These are phyloP conservation scores for Ophthalmolycus amberensis DNA, from an alignment of 2,113 vertebrate species.

Conservation along the genomic window DNA sequence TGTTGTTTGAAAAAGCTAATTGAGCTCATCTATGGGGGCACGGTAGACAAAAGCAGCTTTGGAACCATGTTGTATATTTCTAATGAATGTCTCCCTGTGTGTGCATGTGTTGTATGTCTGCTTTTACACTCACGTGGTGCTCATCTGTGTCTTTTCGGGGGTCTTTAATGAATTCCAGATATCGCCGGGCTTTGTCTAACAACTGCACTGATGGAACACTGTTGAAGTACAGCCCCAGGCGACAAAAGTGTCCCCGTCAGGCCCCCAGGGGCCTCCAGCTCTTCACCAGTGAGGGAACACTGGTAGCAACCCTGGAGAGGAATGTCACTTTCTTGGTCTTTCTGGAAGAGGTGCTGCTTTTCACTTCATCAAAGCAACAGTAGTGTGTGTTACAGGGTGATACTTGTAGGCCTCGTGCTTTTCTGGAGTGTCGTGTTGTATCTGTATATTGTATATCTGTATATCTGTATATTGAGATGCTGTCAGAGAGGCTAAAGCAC, in stretches of 20 bases:
- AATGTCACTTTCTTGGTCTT: constrained; percentile 93
- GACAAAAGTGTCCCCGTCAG: constrained; percentile 89
- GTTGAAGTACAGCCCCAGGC: constrained; percentile 88
- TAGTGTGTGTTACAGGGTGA: not conserved
- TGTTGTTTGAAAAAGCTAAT: not conserved
- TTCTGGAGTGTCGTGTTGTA: constrained; percentile 29
- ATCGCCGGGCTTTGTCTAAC: constrained; percentile 91
- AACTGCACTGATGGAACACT: constrained; percentile 91
- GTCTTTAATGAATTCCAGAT: constrained; percentile 77
- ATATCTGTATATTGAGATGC: constrained; percentile 36
- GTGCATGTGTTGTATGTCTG: not conserved
- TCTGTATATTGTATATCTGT: constrained; percentile 37
- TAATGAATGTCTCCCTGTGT: not conserved
- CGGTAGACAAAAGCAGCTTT: not conserved
- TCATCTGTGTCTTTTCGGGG: constrained; percentile 14
- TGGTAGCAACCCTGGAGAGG: constrained; percentile 87
- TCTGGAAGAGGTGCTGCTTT: constrained; percentile 88
- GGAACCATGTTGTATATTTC: not conserved
- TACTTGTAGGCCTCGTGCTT: constrained; percentile 11
- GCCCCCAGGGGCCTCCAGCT: constrained; percentile 89
- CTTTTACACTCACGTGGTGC: not conserved
- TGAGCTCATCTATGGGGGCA: not conserved
- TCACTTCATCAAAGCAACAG: constrained; percentile 17
- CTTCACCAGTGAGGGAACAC: constrained; percentile 88
- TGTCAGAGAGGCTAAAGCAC: constrained; percentile 32